These are phyloP conservation scores for Hirudinaria manillensis DNA, from an alignment of 2,888 invertebrate species.

Conservation along the genomic window DNA sequence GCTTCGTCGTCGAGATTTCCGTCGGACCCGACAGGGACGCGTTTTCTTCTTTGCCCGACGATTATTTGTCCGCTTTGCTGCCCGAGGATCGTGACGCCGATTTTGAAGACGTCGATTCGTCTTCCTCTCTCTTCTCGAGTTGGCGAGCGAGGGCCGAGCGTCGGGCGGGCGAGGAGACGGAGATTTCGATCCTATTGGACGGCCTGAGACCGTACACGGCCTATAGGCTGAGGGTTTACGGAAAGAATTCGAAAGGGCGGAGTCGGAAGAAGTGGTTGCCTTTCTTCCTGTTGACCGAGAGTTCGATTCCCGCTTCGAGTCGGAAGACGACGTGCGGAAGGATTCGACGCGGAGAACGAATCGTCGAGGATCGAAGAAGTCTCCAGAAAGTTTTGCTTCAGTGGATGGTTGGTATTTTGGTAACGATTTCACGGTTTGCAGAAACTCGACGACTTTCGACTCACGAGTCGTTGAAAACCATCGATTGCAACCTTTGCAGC, in stretches of 20 bases:
- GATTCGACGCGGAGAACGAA: neutral
- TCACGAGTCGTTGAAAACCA: no score
- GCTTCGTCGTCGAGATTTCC: neutral
- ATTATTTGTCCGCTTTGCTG: neutral
- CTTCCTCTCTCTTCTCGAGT: neutral
- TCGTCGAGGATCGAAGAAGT: neutral
- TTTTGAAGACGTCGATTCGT: neutral
- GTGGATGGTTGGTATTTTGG: neutral
- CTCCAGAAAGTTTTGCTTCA: neutral
- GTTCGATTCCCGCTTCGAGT: neutral
- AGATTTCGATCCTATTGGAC: neutral
- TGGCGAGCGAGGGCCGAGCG: neutral
- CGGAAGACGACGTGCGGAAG: neutral
- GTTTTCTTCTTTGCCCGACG: neutral
- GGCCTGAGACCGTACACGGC: neutral
- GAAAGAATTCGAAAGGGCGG: neutral
- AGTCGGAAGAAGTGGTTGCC: neutral
- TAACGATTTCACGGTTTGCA: neutral
- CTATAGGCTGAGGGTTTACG: conserved; percentile 5
- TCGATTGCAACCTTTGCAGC: neutral
- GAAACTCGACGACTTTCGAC: no score
- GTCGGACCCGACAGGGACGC: neutral
- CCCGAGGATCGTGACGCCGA: neutral
- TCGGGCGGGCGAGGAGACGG: neutral
- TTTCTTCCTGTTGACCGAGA: neutral